Evolutionary conservation across 2,888 invertebrate genomes (phyloP), one percentile per base, ranked within the genome.

Genomic region (Morpho helenor): DNA sequence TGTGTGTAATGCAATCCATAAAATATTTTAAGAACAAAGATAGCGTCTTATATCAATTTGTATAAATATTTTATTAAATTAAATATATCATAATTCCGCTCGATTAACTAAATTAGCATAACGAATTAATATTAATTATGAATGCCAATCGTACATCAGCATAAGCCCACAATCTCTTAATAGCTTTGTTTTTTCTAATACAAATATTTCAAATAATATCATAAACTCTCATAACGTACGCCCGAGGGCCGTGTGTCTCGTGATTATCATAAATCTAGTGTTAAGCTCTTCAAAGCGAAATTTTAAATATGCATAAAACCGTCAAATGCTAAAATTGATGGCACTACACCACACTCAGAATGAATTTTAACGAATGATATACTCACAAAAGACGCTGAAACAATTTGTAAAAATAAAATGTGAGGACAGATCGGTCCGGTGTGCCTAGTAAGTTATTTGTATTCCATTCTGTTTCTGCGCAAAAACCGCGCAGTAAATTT

Each of bases 261-360:
- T 65, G 63, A 68, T 63, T 74, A 73, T 74, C 65, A 81, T 85
- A 84, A 86, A 87, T 87, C 80, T 81, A 80, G 73, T 70, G 73
- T 69, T 72, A 71, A 74, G 69, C 72, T 79, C 82, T 84, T 89
- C 89, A 89, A 90, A 90, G 88, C 73, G 75, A 83, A 82, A 77
- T 82, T 82, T 88, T 86, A 85, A 87, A 90, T 85, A 84, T 86
- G 82, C 79, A 87, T 90, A 87, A 87, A 90, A 87, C 84, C 75
- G 88, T 87, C 89, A 84, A 82, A 86, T 75, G 72, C 70, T 69
- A 64, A 77, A 87, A 88, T 87, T 87, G 79, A 89, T 88, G 80
- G 77, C 74, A 69, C 69, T 68, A 68, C 71, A 74, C 68, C 73
- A 69, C 73, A 73, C 67, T 72, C 75, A 75, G 79, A 80, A 83